Base-by-base conservation (phyloP, 2,113 vertebrate genomes). In the Brachyhypopomus occidentalis region DNA sequence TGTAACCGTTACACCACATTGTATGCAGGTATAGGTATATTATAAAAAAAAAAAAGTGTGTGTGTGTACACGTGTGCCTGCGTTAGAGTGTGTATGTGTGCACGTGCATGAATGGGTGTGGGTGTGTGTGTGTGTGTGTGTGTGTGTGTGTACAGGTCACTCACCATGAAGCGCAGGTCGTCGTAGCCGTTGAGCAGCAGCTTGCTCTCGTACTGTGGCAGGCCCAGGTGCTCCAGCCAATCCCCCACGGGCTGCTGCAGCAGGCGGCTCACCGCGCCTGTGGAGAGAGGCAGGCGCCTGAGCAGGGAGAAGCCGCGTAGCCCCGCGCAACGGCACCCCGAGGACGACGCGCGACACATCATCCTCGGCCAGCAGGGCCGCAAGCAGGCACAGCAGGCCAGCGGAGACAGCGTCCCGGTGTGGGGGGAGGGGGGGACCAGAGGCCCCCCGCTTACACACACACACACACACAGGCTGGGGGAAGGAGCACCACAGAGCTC, bases 181-280 rank as follows among this genome's bases (percentile, higher is more conserved):
- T 99, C 98, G 6, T 98, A 99, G 79, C 98, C 98, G 1, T 99
- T 99, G 45, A 98, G 92, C 27, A 99, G 96, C 86, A 99, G 92
- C 87, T 95, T 98, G 90, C 97, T 98, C 93, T 99, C 98, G 8
- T 99, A 98, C 88, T 99, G 98, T 76, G 95, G 96, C 90, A 99
- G 94, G 73, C 97, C 97, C 8, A 97, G 87, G 22, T 95, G 95
- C 90, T 96, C 96, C 91, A 99, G 94, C 98, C 98, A 99, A 89
- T 98, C 96, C 27, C 97, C 97, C 5, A 99, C 95, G 0, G 96
- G 95, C 94, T 98, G 97, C 84, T 96, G 96, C 92, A 96, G 92
- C 82, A 94, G 90, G 86, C 94, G 93, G 55, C 84, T 87, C 0
- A 89, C 84, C 16, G 90, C 91, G 94, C 95, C 97, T 98, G 96